Conservation (phyloP, 35 echinoderm and acorn worm genomes). For the Ophiothrix spiculata region DNA sequence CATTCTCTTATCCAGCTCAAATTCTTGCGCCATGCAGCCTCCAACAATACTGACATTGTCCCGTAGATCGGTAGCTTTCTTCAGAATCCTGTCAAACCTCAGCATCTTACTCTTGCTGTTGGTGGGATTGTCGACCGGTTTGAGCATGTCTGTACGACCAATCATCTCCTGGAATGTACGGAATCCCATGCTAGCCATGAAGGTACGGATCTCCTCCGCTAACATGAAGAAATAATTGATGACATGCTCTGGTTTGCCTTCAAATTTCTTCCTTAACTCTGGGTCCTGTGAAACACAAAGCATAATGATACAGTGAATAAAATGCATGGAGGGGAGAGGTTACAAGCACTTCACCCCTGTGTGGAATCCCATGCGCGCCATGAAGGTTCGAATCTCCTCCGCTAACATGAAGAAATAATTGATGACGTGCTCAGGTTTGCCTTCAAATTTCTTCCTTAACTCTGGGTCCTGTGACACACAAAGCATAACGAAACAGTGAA, state of each 20-base stretch:
- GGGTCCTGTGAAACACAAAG: too few relatives aligned
- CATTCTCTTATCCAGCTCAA: conserved; percentile 76
- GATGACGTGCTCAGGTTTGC: conserved; percentile 89
- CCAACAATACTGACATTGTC: conserved; percentile 60
- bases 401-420: conserved; percentile 99
- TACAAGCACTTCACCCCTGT: too few relatives aligned
- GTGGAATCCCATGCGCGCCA: conserved; percentile 90
- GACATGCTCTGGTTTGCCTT: conserved; percentile 35
- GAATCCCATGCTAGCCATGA: conserved; percentile 93
- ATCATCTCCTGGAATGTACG: conserved; percentile 97
- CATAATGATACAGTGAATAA: too few relatives aligned
- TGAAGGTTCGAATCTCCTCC: conserved; percentile 78
- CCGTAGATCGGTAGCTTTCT: conserved; percentile 67
- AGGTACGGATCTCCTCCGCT: conserved; percentile 78
- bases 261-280: background rate
- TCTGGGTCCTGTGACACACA: conserved; percentile 93
- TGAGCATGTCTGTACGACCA: conserved; percentile 76
- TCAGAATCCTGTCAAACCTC: conserved; percentile 68
- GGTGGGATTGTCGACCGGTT: conserved; percentile 18
- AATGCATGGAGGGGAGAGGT: too few relatives aligned
- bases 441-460: conserved; percentile 95
- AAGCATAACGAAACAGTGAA: too few relatives aligned
- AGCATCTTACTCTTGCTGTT: conserved; percentile 77
- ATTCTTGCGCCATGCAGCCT: conserved; percentile 74
- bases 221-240: conserved; percentile 97